Percentiles rank a stretch among this genome's conserved stretches.
Evolutionary conservation across 1,140 invertebrate genomes (phyloP).

Genomic region (Triops cancriformis): DNA sequence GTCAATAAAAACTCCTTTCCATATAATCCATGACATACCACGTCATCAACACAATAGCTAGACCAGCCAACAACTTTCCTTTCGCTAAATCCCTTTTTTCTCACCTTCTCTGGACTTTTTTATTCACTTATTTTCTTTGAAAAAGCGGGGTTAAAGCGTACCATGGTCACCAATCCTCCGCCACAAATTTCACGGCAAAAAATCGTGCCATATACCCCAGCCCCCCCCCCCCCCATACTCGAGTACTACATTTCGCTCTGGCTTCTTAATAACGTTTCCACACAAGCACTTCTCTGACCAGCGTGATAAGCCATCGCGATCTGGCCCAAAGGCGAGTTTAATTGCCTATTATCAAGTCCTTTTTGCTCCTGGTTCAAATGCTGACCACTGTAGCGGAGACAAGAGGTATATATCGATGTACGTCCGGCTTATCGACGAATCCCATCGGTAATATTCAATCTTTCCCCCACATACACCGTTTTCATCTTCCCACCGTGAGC

Average conservation of each 20-base stretch:
- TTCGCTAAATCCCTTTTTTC: background rate
- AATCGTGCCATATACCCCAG: background rate
- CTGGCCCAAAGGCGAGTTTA: background rate
- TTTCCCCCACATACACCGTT: background rate
- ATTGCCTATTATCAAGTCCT: slow-evolving; percentile 10
- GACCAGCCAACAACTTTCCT: background rate
- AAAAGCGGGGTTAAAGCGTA: background rate
- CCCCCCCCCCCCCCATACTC: background rate
- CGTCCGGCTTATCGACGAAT: background rate
- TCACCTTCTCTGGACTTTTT: background rate
- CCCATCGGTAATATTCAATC: background rate
- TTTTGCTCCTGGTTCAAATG: background rate
- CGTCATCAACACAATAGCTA: background rate
- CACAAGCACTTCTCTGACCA: background rate
- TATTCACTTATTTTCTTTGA: background rate
- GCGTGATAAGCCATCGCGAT: background rate
- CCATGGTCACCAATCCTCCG: background rate
- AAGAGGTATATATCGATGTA: background rate
- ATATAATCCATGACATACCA: slow-evolving; percentile 5
- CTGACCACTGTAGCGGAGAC: background rate
- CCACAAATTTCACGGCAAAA: background rate
- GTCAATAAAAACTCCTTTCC: slow-evolving; percentile 11
- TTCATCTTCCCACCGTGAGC: background rate
- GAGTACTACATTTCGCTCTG: background rate
- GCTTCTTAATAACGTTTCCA: background rate